Percentiles rank a stretch among this genome's conserved stretches.
Conservation (phyloP, 2,888 invertebrate genomes). For the Tenodera sinensis region DNA sequence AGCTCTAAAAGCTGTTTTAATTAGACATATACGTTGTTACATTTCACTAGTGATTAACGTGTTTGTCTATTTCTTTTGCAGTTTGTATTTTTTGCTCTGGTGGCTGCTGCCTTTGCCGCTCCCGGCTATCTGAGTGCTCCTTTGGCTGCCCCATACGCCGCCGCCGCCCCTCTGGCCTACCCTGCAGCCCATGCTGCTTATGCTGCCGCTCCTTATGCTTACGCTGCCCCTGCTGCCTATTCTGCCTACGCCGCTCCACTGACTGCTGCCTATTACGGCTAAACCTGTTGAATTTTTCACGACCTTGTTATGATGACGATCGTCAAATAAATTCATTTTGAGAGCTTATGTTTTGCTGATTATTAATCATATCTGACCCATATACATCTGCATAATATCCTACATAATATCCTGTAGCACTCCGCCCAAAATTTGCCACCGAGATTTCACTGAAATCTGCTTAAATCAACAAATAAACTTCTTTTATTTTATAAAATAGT, state of each 20-base stretch:
- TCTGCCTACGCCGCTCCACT: not conserved
- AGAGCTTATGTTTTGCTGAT: not conserved
- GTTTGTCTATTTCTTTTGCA: not conserved
- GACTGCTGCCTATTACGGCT: not conserved
- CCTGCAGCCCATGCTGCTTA: not conserved
- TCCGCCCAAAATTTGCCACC: no score
- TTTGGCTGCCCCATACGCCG: not conserved
- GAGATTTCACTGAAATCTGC: no score
- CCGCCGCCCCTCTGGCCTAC: not conserved
- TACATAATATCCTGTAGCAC: no score
- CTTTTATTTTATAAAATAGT: no score
- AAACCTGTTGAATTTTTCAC: not conserved
- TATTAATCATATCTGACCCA: not conserved
- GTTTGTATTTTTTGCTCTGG: constrained; percentile 23
- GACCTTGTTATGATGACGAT: not conserved
- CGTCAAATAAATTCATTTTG: not conserved
- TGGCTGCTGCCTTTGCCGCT: constrained; percentile 24
- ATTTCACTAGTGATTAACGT: no score
- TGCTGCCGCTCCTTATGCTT: not conserved
- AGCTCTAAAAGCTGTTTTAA: no score
- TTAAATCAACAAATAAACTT: no score
- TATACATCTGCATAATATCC: not conserved
- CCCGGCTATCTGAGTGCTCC: constrained; percentile 13
- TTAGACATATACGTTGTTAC: no score
- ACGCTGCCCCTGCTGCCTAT: not conserved